Evolutionary conservation across 1,140 invertebrate species (phyloP), one percentile per base, ranked within the genome.

Genomic region (Drosophila aff.): DNA sequence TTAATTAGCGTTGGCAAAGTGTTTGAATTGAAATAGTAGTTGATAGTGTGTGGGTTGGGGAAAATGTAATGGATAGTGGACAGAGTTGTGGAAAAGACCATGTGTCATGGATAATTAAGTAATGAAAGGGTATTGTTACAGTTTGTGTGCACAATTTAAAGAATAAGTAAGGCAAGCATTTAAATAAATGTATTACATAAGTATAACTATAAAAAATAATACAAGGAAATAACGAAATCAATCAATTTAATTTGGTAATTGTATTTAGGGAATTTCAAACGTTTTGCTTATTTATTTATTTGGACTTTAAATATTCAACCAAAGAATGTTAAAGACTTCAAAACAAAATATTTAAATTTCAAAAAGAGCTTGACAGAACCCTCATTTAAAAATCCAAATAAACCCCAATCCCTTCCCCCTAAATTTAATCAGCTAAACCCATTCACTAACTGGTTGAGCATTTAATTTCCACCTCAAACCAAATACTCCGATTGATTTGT

Each of bases 1-100:
- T 87, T 87, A 87, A 87, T 87, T 87, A 87, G 83, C 77, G 67
- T 47, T 64, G 38, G 49, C 74, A 50, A 63, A 79, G 53, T 89
- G 73, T 89, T 89, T 78, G 47, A 71, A 67, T 38, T 60, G 80
- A 67, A 87, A 79, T 38, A 16, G 23, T 60, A 85, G 74, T 31
- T 67, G 44, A 28, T 31, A 8, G 33, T 76, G 36, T 68, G 57
- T 47, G 36, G 38, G 26, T 26, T 21, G 41, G 13, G 28, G 4
- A 23, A 28, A 21, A 6, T 40, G 41, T 49, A 40, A 53, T 40
- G 36, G 55, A 71, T 53, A 60, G 31, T 36, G 6, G 3, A 21
- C 7, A 16, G 52, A 13, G n/a, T 31, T 23, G 21, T 64, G n/a
- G 23, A 41, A 62, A 31, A 63, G 6, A 16, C 8, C 21, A 33